Conservation (phyloP, 2,113 vertebrate genomes). For the Hypocryptadius cinnamomeus region DNA sequence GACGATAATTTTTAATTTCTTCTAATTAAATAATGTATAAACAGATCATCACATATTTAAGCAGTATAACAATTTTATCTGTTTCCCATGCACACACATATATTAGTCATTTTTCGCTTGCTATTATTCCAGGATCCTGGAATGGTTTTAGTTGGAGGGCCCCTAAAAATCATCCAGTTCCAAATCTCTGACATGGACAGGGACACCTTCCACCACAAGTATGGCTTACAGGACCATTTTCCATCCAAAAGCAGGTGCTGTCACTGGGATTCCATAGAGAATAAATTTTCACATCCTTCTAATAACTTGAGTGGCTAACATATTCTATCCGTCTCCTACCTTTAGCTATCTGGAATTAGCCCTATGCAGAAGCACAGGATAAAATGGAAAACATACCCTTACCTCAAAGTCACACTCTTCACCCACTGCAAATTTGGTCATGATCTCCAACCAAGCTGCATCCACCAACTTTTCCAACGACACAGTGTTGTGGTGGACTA, state of each 20-base stretch:
- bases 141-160: background rate
- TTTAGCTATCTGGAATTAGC: background rate
- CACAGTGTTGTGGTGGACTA: slow-evolving; percentile 97
- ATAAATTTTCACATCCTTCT: background rate
- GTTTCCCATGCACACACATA: rapidly evolving
- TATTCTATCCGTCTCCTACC: background rate
- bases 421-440: slow-evolving; percentile 93
- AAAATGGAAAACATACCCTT: background rate
- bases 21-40: background rate
- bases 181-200: background rate
- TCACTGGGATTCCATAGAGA: background rate
- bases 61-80: background rate
- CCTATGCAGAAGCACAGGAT: background rate
- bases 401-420: slow-evolving; percentile 98
- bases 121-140: background rate
- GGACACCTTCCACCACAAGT: background rate
- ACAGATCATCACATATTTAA: background rate
- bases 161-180: background rate
- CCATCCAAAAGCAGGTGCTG: background rate
- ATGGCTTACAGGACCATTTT: background rate
- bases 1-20: background rate
- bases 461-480: slow-evolving; percentile 95
- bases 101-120: background rate
- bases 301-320: background rate
- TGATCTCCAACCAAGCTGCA: slow-evolving; percentile 92